Evolutionary conservation across 2,113 vertebrate genomes (phyloP).

Genomic region (Xerus inauris): DNA sequence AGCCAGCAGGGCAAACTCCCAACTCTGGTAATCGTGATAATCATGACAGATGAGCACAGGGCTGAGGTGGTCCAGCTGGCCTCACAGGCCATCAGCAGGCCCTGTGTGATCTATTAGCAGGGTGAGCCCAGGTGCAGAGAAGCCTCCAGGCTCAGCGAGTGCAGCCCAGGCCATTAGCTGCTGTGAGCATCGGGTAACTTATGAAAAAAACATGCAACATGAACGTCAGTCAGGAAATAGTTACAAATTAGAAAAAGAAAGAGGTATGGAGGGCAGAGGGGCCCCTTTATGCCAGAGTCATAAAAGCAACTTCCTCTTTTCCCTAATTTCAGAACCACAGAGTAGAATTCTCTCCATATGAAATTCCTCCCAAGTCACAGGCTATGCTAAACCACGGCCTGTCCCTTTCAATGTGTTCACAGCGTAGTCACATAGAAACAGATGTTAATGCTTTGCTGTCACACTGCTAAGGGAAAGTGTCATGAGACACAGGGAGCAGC

Average conservation of each 20-base stretch:
- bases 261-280: slow-evolving; percentile 56
- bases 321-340: slow-evolving; percentile 81
- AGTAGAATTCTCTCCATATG: slow-evolving; percentile 77
- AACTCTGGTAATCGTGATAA: slow-evolving; percentile 73
- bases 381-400: slow-evolving; percentile 39
- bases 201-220: slow-evolving; percentile 64
- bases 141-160: slow-evolving; percentile 37
- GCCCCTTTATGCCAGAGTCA: slow-evolving; percentile 80
- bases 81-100: slow-evolving; percentile 62
- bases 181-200: slow-evolving; percentile 68
- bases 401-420: slow-evolving; percentile 24
- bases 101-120: slow-evolving; percentile 69
- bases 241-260: slow-evolving; percentile 83
- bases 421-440: slow-evolving; percentile 60
- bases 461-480: slow-evolving; percentile 59
- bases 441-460: slow-evolving; percentile 59
- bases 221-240: slow-evolving; percentile 74
- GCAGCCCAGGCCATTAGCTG: slow-evolving; percentile 43
- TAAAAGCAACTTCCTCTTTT: slow-evolving; percentile 82
- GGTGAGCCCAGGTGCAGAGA: slow-evolving; percentile 73
- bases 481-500: not conserved
- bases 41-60: slow-evolving; percentile 69
- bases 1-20: slow-evolving; percentile 72
- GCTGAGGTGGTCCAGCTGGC: slow-evolving; percentile 82
- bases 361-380: slow-evolving; percentile 64